Evolutionary conservation across 2,888 invertebrate genomes (phyloP).

Genomic region (Cylindroiulus punctatus): DNA sequence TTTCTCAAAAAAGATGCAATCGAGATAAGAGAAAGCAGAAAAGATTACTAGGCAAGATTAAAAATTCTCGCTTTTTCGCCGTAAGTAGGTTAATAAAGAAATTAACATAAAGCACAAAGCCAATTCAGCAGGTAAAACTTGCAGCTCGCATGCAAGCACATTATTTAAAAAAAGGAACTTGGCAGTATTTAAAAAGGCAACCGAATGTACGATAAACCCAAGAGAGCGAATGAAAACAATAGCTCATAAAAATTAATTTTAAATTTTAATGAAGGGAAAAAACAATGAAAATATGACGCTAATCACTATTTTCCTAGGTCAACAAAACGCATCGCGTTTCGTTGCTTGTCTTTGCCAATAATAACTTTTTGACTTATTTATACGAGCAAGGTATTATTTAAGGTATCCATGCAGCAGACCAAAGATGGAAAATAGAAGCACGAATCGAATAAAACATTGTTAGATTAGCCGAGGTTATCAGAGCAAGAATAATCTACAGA

Average conservation of each 20-base stretch:
- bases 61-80: background rate
- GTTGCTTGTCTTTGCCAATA: background rate
- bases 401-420: too few relatives aligned
- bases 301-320: background rate
- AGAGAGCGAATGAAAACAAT: constrained; percentile 6
- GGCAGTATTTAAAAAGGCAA: background rate
- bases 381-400: background rate
- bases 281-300: background rate
- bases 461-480: too few relatives aligned
- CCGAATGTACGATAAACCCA: background rate
- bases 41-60: background rate
- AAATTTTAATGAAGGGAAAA: background rate
- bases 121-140: background rate
- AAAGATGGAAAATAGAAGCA: too few relatives aligned
- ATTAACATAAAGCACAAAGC: background rate
- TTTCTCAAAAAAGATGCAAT: background rate
- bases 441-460: too few relatives aligned
- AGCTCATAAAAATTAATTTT: background rate
- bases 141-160: background rate
- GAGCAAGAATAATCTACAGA: too few relatives aligned
- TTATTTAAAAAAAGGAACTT: background rate
- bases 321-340: background rate
- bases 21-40: background rate
- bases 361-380: background rate
- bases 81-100: constrained; percentile 23